Evolutionary conservation across 2,113 vertebrate species (phyloP).

Genomic region (Lontra canadensis): DNA sequence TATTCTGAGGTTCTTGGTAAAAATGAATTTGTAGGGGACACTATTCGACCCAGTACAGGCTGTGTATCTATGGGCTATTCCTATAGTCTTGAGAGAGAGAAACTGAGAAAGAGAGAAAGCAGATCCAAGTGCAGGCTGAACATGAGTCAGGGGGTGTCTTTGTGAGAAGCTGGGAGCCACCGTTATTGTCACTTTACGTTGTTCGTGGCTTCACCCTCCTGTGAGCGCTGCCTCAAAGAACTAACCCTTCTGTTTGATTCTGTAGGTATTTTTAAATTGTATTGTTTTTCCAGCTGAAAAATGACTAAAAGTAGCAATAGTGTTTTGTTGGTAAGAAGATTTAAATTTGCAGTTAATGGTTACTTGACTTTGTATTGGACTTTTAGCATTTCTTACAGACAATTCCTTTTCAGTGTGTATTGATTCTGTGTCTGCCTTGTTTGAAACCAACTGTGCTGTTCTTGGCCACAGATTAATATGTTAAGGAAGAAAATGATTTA

Average conservation of each 20-base stretch:
- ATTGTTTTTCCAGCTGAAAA: constrained; percentile 3
- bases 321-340: neutral
- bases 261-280: neutral
- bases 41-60: neutral
- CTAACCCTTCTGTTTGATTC: neutral
- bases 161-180: neutral
- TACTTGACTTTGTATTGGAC: neutral
- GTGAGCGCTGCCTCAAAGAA: neutral
- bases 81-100: neutral
- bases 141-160: neutral
- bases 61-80: neutral
- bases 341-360: neutral
- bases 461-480: neutral
- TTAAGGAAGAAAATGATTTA: neutral
- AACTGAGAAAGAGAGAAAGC: neutral
- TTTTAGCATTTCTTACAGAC: neutral
- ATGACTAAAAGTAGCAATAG: constrained; percentile 26
- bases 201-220: neutral
- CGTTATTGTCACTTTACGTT: neutral
- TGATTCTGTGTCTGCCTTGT: neutral
- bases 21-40: neutral
- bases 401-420: neutral
- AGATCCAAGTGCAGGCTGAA: neutral
- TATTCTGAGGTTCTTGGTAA: neutral
- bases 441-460: neutral